phyloP scores from a whole-genome alignment of 2,888 invertebrate genomes.

The Phyllotreta cruciferae region DNA sequence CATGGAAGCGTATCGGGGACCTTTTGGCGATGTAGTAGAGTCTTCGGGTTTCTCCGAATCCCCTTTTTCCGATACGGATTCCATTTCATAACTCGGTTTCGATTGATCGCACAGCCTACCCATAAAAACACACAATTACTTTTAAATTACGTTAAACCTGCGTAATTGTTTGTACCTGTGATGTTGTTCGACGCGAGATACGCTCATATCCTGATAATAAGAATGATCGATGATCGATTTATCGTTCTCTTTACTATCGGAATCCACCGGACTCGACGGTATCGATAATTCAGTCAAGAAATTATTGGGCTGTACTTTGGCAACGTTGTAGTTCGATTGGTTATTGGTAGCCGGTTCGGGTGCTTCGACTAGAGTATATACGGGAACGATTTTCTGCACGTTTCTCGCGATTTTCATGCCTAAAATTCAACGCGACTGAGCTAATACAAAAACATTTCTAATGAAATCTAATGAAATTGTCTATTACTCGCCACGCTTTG shows the following conservation, averaged over 20 bases:
- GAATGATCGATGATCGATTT: too few relatives aligned
- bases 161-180: conserved; percentile 13
- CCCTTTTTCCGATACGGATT: conserved; percentile 40
- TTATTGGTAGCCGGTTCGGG: conserved; percentile 23
- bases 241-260: conserved; percentile 11
- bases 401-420: conserved; percentile 49
- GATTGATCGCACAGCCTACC: conserved; percentile 43
- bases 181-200: conserved; percentile 38
- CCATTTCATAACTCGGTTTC: conserved; percentile 42
- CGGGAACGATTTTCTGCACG: conserved; percentile 36
- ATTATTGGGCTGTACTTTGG: conserved; percentile 58
- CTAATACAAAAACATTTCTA: neutral
- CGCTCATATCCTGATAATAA: neutral
- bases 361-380: conserved; percentile 25
- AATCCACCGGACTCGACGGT: conserved; percentile 38
- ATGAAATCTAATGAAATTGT: too few relatives aligned
- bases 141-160: neutral
- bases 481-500: conserved; percentile 31
- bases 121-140: neutral
- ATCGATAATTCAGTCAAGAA: conserved; percentile 47
- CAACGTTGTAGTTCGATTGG: conserved; percentile 46
- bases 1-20: conserved; percentile 79
- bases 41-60: conserved; percentile 42
- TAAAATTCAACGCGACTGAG: conserved; percentile 24
- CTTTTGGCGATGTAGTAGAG: conserved; percentile 52